A percentile compares a stretch with the other conserved stretches of the same genome.
These are phyloP conservation scores for Athetis lepigone DNA, from an alignment of 2,888 invertebrate species.

Conservation along the genomic window DNA sequence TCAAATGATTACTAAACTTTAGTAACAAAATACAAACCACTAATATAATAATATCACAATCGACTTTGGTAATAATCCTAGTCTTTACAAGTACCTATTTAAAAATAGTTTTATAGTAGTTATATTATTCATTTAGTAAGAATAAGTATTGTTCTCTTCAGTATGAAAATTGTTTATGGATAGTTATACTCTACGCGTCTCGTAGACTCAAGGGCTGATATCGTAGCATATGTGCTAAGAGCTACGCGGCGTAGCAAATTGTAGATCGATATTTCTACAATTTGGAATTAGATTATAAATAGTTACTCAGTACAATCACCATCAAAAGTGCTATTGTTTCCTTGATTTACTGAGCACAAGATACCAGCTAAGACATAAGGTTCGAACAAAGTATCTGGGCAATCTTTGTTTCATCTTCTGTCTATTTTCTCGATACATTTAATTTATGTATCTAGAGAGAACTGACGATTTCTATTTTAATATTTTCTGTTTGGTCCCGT, in stretches of 20 bases:
- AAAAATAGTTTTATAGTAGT: neutral
- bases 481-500: too few species aligned
- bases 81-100: slow-evolving; percentile 7
- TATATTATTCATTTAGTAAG: neutral
- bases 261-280: neutral
- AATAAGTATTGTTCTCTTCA: neutral
- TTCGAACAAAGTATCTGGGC: too few species aligned
- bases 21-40: slow-evolving; percentile 50
- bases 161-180: neutral
- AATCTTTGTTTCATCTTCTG: too few species aligned
- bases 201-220: neutral
- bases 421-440: too few species aligned
- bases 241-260: neutral
- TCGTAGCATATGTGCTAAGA: slow-evolving; percentile 7
- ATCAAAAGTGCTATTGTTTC: too few species aligned
- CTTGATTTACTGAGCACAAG: too few species aligned
- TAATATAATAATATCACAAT: slow-evolving; percentile 55
- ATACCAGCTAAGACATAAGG: too few species aligned
- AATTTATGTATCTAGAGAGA: too few species aligned
- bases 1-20: slow-evolving; percentile 49
- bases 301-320: too few species aligned
- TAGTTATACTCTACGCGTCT: neutral
- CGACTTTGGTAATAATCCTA: slow-evolving; percentile 30
- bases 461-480: too few species aligned
- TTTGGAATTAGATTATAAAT: neutral